These are phyloP conservation scores for Beaufortia kweichowensis DNA, from an alignment of 2,113 vertebrate genomes.

Conservation along the genomic window DNA sequence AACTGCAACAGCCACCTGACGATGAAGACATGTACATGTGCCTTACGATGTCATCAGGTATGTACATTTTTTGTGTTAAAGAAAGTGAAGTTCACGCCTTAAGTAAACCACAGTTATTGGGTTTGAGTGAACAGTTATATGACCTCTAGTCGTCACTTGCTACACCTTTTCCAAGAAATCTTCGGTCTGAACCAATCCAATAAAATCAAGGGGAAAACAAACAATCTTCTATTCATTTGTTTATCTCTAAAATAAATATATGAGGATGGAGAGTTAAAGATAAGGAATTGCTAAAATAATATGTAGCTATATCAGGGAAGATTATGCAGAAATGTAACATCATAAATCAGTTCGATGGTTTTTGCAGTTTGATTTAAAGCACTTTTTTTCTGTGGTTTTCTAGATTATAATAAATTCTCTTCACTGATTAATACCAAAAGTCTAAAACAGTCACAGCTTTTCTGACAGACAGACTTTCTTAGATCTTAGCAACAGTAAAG, in stretches of 20 bases:
- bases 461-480: too few species aligned
- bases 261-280: background rate
- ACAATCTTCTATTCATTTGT: background rate
- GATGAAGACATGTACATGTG: background rate
- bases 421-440: too few species aligned
- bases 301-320: background rate
- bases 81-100: slow-evolving; percentile 34
- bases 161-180: background rate
- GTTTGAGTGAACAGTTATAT: background rate
- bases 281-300: background rate
- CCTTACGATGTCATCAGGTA: slow-evolving; percentile 8
- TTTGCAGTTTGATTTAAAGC: slow-evolving; percentile 6
- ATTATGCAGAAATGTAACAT: too few species aligned
- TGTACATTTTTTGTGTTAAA: background rate
- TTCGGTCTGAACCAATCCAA: background rate
- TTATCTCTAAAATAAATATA: background rate
- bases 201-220: background rate
- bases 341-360: too few species aligned
- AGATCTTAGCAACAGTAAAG: too few species aligned
- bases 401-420: too few species aligned
- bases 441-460: too few species aligned
- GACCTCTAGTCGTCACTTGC: slow-evolving; percentile 5
- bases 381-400: too few species aligned
- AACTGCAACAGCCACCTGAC: background rate
- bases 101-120: background rate